A percentile compares a stretch with the other conserved stretches of the same genome.
Conservation (phyloP, 30 jellyfish, hydroid and myxozoan species). For the Catostylus mosaicus region DNA sequence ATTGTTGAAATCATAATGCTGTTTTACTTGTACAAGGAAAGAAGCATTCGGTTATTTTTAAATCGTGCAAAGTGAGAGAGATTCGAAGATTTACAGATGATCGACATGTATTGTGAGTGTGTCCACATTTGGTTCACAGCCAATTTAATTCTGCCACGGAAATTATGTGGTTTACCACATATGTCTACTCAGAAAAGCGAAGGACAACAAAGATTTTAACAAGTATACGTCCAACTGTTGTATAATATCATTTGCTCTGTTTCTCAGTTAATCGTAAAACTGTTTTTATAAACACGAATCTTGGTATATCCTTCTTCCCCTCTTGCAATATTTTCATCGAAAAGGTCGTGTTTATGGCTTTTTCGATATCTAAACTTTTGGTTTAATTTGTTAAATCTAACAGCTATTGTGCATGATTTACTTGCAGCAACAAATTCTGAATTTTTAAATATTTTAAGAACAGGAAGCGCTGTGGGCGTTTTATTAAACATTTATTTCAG, state of each 20-base stretch:
- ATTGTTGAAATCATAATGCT: not conserved
- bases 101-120: constrained; percentile 9
- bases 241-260: not conserved
- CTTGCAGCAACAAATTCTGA: too few relatives aligned
- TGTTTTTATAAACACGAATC: too few relatives aligned
- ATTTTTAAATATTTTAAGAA: too few relatives aligned
- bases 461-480: too few relatives aligned
- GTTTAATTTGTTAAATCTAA: too few relatives aligned
- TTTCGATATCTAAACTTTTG: too few relatives aligned
- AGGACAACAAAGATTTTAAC: not conserved
- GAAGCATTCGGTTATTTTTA: not conserved
- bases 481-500: too few relatives aligned
- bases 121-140: constrained; percentile 22
- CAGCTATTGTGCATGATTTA: too few relatives aligned
- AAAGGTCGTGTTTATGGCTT: too few relatives aligned
- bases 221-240: not conserved
- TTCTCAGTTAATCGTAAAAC: too few relatives aligned
- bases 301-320: too few relatives aligned
- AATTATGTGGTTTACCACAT: constrained; percentile 29
- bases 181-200: not conserved
- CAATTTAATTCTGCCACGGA: constrained; percentile 7
- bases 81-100: constrained; percentile 4
- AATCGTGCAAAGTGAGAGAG: not conserved
- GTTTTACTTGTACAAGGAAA: not conserved
- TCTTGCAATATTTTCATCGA: too few relatives aligned